Percentiles rank a stretch among this genome's conserved stretches.
Evolutionary conservation across 2,113 vertebrate species (phyloP).

Genomic region (Nothoprocta perdicaria): DNA sequence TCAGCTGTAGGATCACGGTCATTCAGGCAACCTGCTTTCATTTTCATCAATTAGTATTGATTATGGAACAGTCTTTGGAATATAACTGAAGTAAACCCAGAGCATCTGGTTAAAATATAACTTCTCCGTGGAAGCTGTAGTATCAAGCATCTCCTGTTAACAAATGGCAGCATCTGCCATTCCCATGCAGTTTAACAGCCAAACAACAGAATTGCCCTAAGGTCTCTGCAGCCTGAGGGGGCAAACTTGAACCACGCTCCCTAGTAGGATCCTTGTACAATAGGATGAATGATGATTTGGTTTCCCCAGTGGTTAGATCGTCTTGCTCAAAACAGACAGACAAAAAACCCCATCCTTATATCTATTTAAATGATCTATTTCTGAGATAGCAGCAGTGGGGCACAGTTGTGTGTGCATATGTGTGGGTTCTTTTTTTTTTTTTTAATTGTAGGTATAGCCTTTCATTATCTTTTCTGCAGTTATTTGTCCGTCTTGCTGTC

Average conservation of each 20-base stretch:
- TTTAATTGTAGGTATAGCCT: neutral
- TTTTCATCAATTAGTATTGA: neutral
- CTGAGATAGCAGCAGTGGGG: fast-evolving
- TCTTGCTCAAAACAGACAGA: neutral
- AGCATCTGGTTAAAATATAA: neutral
- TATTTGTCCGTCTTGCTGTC: neutral
- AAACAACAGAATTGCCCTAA: neutral
- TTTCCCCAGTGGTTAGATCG: neutral
- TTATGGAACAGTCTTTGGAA: neutral
- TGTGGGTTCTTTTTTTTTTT: neutral
- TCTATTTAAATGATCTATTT: neutral
- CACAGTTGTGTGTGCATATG: too few relatives aligned
- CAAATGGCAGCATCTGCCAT: neutral
- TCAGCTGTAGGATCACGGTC: neutral
- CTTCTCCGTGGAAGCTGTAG: neutral
- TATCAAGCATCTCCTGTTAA: neutral
- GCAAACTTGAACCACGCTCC: neutral
- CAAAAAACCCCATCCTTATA: too few relatives aligned
- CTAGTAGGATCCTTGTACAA: neutral
- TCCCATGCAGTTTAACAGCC: neutral
- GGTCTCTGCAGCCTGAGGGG: neutral
- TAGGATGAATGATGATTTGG: neutral
- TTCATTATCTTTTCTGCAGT: neutral
- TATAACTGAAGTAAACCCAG: neutral
- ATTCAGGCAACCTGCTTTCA: neutral